Evolutionary conservation across 2,888 invertebrate species (phyloP).

Genomic region (Drosophila merina): DNA sequence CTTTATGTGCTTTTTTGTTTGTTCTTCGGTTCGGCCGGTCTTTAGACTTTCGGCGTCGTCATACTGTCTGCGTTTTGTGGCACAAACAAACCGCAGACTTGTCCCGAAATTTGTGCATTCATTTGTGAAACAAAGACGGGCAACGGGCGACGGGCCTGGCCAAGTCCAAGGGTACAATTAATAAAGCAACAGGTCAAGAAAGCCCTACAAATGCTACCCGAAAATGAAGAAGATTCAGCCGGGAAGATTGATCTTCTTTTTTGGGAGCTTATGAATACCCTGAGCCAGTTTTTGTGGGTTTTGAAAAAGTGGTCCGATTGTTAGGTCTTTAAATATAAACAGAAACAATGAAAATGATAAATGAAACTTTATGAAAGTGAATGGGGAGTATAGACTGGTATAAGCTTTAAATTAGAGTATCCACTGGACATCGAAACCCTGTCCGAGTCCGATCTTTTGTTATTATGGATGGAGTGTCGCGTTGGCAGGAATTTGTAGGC

Average conservation of each 20-base stretch:
- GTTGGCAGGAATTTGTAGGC: conserved; percentile 67
- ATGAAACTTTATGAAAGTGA: neutral
- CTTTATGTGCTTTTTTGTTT: conserved; percentile 40
- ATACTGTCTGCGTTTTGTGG: conserved; percentile 75
- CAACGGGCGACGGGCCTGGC: conserved; percentile 29
- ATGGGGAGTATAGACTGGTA: neutral
- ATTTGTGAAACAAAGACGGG: conserved; percentile 69
- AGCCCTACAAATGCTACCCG: conserved; percentile 69
- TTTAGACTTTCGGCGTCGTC: conserved; percentile 62
- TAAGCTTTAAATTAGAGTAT: conserved; percentile 13
- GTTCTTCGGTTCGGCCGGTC: conserved; percentile 18
- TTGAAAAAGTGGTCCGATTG: neutral
- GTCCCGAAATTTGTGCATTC: conserved; percentile 75
- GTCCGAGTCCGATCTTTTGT: conserved; percentile 61
- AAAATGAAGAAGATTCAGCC: conserved; percentile 26
- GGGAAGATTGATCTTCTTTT: conserved; percentile 8
- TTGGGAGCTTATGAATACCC: conserved; percentile 20
- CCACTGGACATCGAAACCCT: neutral
- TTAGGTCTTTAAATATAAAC: neutral
- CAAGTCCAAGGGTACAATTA: conserved; percentile 77
- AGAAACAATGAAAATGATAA: neutral
- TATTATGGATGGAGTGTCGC: conserved; percentile 80
- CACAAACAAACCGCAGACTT: conserved; percentile 54
- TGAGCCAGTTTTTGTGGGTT: neutral
- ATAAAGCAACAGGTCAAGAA: conserved; percentile 57